These are phyloP conservation scores for Hirundo rustica DNA, from an alignment of 2,797 vertebrate species.

Conservation along the genomic window DNA sequence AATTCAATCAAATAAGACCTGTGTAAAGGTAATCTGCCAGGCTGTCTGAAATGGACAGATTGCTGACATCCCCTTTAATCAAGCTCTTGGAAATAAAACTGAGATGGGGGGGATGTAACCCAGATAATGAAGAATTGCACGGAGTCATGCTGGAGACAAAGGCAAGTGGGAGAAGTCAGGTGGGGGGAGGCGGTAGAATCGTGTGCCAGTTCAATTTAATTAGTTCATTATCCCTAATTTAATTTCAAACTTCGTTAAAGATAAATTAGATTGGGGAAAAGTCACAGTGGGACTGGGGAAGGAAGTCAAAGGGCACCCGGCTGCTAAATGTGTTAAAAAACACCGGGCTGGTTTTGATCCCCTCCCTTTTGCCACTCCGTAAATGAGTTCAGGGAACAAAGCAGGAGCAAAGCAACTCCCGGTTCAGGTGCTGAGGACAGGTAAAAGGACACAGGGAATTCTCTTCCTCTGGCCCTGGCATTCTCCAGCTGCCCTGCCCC, in stretches of 20 bases:
- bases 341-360: background rate
- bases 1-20: slow-evolving; percentile 18
- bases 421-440: background rate
- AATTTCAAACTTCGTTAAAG: slow-evolving; percentile 65
- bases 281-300: slow-evolving; percentile 23
- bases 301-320: slow-evolving; percentile 30
- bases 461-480: background rate
- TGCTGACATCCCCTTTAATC: slow-evolving; percentile 60
- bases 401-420: background rate
- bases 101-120: slow-evolving; percentile 39
- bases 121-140: slow-evolving; percentile 43
- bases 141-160: slow-evolving; percentile 53
- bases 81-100: slow-evolving; percentile 48
- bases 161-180: slow-evolving; percentile 22
- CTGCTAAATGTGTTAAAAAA: slow-evolving; percentile 17
- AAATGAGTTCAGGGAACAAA: background rate
- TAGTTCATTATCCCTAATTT: slow-evolving; percentile 69
- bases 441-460: background rate
- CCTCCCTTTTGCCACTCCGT: background rate
- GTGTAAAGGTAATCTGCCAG: slow-evolving; percentile 34
- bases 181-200: slow-evolving; percentile 21
- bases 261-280: slow-evolving; percentile 50
- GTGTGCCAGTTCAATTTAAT: slow-evolving; percentile 56
- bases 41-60: slow-evolving; percentile 19
- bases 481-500: background rate